Evolutionary conservation across 2,888 invertebrate species (phyloP).

Genomic region (Lasioglossum pauxillum): DNA sequence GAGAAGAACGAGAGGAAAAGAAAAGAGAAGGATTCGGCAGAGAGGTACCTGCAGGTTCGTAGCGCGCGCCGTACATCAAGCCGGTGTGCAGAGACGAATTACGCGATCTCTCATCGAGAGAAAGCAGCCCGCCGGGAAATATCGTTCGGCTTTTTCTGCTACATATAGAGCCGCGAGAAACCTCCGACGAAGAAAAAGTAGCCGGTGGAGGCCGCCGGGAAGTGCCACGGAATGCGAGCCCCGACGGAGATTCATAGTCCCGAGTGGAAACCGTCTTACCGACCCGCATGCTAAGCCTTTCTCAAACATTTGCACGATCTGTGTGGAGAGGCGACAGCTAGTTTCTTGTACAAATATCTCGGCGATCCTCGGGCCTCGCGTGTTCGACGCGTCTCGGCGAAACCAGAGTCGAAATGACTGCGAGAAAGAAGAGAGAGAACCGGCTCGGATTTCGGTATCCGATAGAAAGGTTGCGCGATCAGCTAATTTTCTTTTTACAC

Average conservation of each 20-base stretch:
- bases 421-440: neutral
- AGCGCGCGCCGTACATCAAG: neutral
- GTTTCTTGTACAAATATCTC: constrained; percentile 59
- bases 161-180: neutral
- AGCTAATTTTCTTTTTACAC: constrained; percentile 37
- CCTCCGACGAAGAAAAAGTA: constrained; percentile 23
- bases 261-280: constrained; percentile 35
- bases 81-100: constrained; percentile 27
- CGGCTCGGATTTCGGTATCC: neutral
- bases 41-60: neutral
- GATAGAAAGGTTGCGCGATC: constrained; percentile 17
- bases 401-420: constrained; percentile 28
- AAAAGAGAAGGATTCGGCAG: neutral
- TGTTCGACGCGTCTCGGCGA: neutral
- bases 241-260: constrained; percentile 47
- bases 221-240: constrained; percentile 13
- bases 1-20: neutral
- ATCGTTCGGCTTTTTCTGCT: constrained; percentile 26
- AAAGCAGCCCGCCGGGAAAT: constrained; percentile 40
- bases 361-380: neutral
- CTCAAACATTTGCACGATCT: constrained; percentile 63
- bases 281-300: constrained; percentile 53
- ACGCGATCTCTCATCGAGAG: constrained; percentile 39
- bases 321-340: constrained; percentile 56
- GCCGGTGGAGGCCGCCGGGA: neutral